Evolutionary conservation across 2,888 invertebrate species (phyloP).

Genomic region (Escarpia spicata): DNA sequence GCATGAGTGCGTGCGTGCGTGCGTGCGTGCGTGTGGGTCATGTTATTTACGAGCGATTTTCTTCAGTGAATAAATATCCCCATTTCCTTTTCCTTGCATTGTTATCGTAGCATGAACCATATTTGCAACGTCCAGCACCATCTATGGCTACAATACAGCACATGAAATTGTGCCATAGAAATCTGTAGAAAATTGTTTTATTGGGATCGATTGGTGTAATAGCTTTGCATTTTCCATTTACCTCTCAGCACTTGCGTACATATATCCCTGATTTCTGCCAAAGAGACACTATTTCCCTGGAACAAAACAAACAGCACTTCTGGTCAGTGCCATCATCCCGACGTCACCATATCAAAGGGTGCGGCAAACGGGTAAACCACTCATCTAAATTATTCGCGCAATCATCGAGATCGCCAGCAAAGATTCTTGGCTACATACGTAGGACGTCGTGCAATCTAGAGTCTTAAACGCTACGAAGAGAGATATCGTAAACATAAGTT

Average conservation of each 20-base stretch:
- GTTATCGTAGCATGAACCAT: too few species aligned
- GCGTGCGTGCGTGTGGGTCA: too few species aligned
- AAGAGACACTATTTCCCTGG: conserved; percentile 30
- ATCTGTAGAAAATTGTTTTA: too few species aligned
- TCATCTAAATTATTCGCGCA: not conserved
- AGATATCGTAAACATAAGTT: not conserved
- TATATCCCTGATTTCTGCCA: conserved; percentile 31
- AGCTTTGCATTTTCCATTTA: conserved; percentile 4
- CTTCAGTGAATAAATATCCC: too few species aligned
- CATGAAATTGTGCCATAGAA: too few species aligned
- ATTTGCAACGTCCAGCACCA: too few species aligned
- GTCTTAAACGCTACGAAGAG: not conserved
- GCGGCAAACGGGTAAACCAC: not conserved
- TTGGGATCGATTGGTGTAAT: too few species aligned
- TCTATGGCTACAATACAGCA: too few species aligned
- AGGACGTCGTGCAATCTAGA: not conserved
- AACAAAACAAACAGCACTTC: not conserved
- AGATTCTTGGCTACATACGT: not conserved
- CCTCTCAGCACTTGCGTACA: conserved; percentile 33
- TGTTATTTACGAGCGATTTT: too few species aligned
- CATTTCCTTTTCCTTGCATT: too few species aligned
- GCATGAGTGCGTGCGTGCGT: too few species aligned
- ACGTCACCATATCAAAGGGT: not conserved
- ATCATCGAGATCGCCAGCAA: not conserved
- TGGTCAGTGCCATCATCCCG: not conserved